Conservation (phyloP, 2,888 invertebrate genomes). For the Oeneis ivallda region DNA sequence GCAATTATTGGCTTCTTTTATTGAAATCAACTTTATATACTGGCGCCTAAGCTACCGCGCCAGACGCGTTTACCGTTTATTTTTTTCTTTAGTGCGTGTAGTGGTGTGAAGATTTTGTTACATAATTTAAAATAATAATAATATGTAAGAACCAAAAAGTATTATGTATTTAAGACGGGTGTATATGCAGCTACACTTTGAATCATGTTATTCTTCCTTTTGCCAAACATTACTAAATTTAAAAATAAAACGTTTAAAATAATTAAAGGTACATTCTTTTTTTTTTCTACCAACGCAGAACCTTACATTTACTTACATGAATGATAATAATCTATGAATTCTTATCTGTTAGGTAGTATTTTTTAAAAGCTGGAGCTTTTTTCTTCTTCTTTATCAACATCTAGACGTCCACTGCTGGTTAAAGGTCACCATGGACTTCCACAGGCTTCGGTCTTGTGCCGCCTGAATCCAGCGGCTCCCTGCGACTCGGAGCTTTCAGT, state of each 20-base stretch:
- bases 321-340: too few relatives aligned
- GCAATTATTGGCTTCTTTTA: background rate
- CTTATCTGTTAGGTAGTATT: too few relatives aligned
- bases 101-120: constrained; percentile 41
- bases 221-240: constrained; percentile 74
- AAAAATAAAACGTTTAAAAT: constrained; percentile 69
- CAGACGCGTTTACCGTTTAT: background rate
- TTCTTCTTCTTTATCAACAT: too few relatives aligned
- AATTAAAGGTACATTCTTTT: constrained; percentile 45
- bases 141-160: constrained; percentile 75
- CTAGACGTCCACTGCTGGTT: too few relatives aligned
- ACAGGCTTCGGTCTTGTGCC: too few relatives aligned
- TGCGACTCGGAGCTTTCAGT: too few relatives aligned
- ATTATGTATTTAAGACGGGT: constrained; percentile 57
- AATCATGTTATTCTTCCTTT: constrained; percentile 71
- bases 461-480: too few relatives aligned
- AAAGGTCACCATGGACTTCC: too few relatives aligned
- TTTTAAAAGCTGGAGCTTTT: too few relatives aligned
- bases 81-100: background rate
- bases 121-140: constrained; percentile 49
- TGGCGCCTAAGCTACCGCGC: too few relatives aligned
- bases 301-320: too few relatives aligned
- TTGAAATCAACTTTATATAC: background rate
- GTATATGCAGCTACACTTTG: constrained; percentile 49
- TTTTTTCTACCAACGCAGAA: constrained; percentile 4